phyloP scores from a whole-genome alignment of 2,113 vertebrate genomes.

The Mixornis gularis region DNA sequence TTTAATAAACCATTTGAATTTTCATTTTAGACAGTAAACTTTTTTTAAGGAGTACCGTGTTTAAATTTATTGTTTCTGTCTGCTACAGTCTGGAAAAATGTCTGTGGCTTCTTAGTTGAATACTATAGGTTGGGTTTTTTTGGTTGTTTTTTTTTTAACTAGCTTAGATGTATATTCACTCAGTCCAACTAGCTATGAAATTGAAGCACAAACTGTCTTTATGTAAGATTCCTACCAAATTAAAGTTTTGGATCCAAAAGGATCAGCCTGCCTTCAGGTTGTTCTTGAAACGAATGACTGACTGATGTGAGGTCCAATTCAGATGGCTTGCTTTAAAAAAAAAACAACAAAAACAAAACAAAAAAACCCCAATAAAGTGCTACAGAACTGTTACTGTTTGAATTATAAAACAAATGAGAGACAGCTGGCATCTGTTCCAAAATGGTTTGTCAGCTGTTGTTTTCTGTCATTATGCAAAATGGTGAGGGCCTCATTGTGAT shows the following conservation, averaged over 20 bases:
- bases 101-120: slow-evolving; percentile 64
- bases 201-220: slow-evolving; percentile 66
- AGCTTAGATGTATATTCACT: slow-evolving; percentile 64
- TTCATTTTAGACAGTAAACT: slow-evolving; percentile 43
- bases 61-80: slow-evolving; percentile 58
- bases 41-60: slow-evolving; percentile 54
- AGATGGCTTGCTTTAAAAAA: slow-evolving; percentile 57
- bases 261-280: slow-evolving; percentile 52
- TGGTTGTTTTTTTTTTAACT: background rate
- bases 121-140: slow-evolving; percentile 2
- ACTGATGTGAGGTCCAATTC: slow-evolving; percentile 35
- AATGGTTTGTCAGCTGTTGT: slow-evolving; percentile 72
- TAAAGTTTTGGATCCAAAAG: slow-evolving; percentile 33
- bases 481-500: slow-evolving; percentile 64
- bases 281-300: slow-evolving; percentile 27
- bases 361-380: slow-evolving; percentile 6
- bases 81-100: slow-evolving; percentile 61
- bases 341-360: background rate
- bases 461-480: slow-evolving; percentile 73
- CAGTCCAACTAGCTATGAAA: slow-evolving; percentile 64
- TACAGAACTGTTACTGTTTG: slow-evolving; percentile 65
- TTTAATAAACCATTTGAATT: slow-evolving; percentile 54
- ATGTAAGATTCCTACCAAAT: slow-evolving; percentile 57
- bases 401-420: slow-evolving; percentile 67
- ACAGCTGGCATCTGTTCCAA: slow-evolving; percentile 71